Base-by-base conservation (phyloP, 2,888 invertebrate genomes). In the Brachypalpus laphriformis region DNA sequence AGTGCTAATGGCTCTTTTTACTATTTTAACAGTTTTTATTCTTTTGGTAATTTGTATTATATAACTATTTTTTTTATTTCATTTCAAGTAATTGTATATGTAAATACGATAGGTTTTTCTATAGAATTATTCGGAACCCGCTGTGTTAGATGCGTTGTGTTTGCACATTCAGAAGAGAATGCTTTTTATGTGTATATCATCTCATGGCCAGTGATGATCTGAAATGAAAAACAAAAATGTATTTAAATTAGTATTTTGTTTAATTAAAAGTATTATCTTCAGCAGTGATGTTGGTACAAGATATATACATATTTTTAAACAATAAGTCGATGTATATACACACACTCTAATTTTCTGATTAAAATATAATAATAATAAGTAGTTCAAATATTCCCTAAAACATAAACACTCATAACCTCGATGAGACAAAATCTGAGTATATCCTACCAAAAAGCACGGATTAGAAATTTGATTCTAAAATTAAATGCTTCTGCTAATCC, bases 121-220 rank as follows among this genome's bases (percentile, higher is more conserved):
- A 11, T 11, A 9, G 56, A 34, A 45, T 9, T 72, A 37, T n/a
- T 25, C 25, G 20, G 25, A 40, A 14, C 31, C 34, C 51, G 51
- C 28, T 57, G 25, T 45, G n/a, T n/a, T 56, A n/a, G 25, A 47
- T 40, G 8, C 61, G n/a, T 51, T 42, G 56, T 57, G 6, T 45
- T 49, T 11, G 0, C 8, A 75, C 65, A 75, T 75, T 66, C 68
- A 51, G 37, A 45, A 18, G 31, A 20, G 61, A 68, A 66, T 66
- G 49, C 34, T 22, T 31, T 54, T 47, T 42, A 63, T 34, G 37
- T 57, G 16, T 56, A 42, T 49, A 70, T 74, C 74, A 68, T 70
- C 56, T 78, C 63, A 61, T 77, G 34, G 59, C 37, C 20, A 40
- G 40, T 57, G 68, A 42, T 57, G 68, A 83, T 74, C 82, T 83